Evolutionary conservation across 2,888 invertebrate species (phyloP).

Genomic region (Pandemis cinnamomeana): DNA sequence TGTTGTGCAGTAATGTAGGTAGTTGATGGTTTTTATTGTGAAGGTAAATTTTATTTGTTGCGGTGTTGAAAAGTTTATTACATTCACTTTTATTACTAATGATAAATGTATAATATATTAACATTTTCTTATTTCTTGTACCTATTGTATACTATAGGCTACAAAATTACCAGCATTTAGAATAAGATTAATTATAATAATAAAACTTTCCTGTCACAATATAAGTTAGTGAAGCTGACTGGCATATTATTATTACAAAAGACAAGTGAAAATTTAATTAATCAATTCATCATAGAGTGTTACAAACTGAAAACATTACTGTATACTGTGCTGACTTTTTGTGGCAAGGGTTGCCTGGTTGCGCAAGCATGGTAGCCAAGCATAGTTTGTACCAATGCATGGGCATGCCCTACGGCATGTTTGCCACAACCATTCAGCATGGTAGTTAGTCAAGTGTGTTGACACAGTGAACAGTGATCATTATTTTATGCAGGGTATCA

Average conservation of each 20-base stretch:
- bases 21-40: too few species aligned
- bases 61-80: not conserved
- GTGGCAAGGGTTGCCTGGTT: not conserved
- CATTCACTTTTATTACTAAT: constrained; percentile 10
- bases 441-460: not conserved
- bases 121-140: constrained; percentile 5
- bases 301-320: not conserved
- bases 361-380: not conserved
- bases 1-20: too few species aligned
- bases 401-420: not conserved
- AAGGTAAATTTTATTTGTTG: too few species aligned
- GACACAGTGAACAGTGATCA: not conserved
- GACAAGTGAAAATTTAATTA: not conserved
- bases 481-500: not conserved
- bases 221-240: constrained; percentile 49
- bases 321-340: not conserved
- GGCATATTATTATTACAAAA: constrained; percentile 42
- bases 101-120: not conserved
- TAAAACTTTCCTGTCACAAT: constrained; percentile 30
- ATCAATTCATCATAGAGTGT: not conserved
- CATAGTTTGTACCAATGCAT: not conserved
- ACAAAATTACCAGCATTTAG: constrained; percentile 34
- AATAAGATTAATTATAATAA: constrained; percentile 31
- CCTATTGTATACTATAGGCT: not conserved
- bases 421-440: not conserved